Base-by-base conservation (phyloP, 2,797 vertebrate genomes). In the Karalla daura region DNA sequence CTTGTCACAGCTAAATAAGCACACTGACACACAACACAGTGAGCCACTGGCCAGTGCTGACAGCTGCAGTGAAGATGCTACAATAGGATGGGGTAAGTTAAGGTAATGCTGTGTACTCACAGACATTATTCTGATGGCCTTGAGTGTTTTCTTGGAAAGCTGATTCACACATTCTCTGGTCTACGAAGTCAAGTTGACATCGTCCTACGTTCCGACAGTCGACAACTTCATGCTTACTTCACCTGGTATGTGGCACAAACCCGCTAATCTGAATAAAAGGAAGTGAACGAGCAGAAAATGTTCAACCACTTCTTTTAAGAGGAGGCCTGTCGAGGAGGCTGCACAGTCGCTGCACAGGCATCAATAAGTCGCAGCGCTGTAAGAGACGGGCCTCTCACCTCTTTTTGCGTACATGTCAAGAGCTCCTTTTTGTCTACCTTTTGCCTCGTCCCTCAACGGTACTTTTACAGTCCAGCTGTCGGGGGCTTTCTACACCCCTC, bases 361-460 rank as follows among this genome's bases (percentile, higher is more conserved):
- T 30, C 28, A 30, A 78, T 54, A 85, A 80, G 62, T 25, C 50
- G 28, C 15, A 17, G 25, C 53, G 65, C 32, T 45, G 51, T 35
- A 55, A 15, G 35, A 52, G 21, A 28, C 3, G 1, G 44, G 55
- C 74, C 78, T 69, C 59, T 77, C 59, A 65, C 18, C 61, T 58
- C 63, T 76, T 70, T 73, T 3, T 63, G 71, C n/a, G n/a, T n/a
- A n/a, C n/a, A n/a, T n/a, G 75, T 81, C 68, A 61, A 62, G 43
- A 11, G 1, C 52, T 81, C n/a, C 20, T 24, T 43, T 23, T 36
- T 62, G 37, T 72, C 32, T 62, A 21, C 15, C 24, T 45, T 36
- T 53, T 67, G 39, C 37, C 59, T 25, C 24, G 67, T 47, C 47
- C 46, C n/a, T 24, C 36, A n/a, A n/a, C n/a, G n/a, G n/a, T n/a